Base-by-base conservation (phyloP, 1,140 invertebrate genomes). In the Scylla paramamosain region DNA sequence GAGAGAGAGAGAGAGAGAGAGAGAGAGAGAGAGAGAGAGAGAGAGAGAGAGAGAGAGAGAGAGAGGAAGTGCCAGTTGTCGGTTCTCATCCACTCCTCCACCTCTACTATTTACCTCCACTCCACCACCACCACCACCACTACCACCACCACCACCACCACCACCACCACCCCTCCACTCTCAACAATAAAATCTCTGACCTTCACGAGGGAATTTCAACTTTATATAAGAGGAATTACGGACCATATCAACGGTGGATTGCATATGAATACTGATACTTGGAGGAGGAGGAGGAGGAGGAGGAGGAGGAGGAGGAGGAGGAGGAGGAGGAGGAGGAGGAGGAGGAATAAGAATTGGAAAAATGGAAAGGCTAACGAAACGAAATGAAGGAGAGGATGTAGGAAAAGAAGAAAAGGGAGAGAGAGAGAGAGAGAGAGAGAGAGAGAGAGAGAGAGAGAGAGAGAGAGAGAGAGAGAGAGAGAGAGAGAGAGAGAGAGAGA, bases 291-390 rank as follows among this genome's bases (percentile, higher is more conserved):
- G 25, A n/a, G 67, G 25, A n/a, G 25, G 67, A 77, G 67, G 67
- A 77, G 67, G 67, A 77, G 67, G 67, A 77, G 67, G 86, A 88
- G 86, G 86, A 39, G 45, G 86, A 32, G 45, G 45, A 46, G 45
- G 32, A 88, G 86, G 45, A 88, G 86, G 86, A 88, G 86, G 45
- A 88, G 45, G 86, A 87, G 39, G 39, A 87, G 84, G 84, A 87
- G 59, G 59, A 67, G 59, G 59, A 67, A 25, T 3, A 67, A 16
- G 59, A 67, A 16, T 6, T 10, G 4, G 46, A 48, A 59, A 20
- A 59, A 59, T 59, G 52, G 52, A 59, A 14, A 59, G 10, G 16
- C 52, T 12, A 59, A 59, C 16, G 16, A 59, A 20, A 59, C 10
- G 52, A 59, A 59, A 59, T 59, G 16, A 59, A 59, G 10, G 52